Conservation (phyloP, 53 echinoderm and acorn worm species). For the Paelopatides confundens region DNA sequence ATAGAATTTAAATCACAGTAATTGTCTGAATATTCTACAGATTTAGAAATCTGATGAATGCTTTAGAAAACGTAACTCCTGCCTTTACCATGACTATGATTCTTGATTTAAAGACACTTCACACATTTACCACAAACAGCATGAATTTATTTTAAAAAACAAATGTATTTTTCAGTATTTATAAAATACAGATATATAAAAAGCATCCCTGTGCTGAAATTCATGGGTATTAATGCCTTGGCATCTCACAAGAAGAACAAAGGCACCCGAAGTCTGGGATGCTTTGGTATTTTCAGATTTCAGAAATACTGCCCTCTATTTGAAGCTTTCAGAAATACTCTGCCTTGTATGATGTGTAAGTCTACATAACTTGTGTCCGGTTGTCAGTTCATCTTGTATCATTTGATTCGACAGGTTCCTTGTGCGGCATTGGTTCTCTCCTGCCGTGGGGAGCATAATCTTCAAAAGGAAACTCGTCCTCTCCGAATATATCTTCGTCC, state of each 20-base stretch:
- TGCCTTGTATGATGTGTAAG: neutral
- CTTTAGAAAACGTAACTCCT: too few species aligned
- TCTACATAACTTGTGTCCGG: neutral
- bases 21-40: too few species aligned
- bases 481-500: constrained; percentile 37
- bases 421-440: neutral
- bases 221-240: too few species aligned
- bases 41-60: too few species aligned
- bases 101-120: too few species aligned
- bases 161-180: too few species aligned
- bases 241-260: neutral
- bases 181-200: too few species aligned
- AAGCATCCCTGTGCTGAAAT: too few species aligned
- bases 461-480: constrained; percentile 29
- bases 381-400: neutral
- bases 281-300: neutral
- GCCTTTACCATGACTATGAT: too few species aligned
- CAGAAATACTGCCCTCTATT: neutral
- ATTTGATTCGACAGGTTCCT: neutral
- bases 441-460: constrained; percentile 22
- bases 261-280: neutral
- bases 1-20: too few species aligned
- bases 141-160: neutral
- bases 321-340: too few species aligned
- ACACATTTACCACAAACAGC: neutral